These are phyloP conservation scores for Herpailurus yagouaroundi DNA, from an alignment of 2,113 vertebrate genomes.

Conservation along the genomic window DNA sequence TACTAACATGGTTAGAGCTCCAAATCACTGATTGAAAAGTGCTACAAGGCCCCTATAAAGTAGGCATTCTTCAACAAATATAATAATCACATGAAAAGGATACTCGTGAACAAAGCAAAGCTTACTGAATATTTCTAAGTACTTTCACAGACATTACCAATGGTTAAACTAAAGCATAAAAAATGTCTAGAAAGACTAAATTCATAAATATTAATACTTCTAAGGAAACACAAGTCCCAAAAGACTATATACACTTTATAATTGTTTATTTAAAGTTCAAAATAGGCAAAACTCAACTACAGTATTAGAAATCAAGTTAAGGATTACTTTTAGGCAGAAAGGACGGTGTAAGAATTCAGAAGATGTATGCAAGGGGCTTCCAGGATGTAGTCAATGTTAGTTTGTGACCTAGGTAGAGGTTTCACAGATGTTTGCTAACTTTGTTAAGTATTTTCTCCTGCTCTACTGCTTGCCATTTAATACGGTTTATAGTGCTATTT, in stretches of 20 bases:
- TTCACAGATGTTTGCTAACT: not conserved
- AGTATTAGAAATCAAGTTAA: conserved; percentile 36
- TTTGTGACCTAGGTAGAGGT: not conserved
- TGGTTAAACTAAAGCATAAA: not conserved
- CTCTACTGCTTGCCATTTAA: not conserved
- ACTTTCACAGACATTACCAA: conserved; percentile 1
- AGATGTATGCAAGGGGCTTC: not conserved
- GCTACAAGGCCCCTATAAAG: not conserved
- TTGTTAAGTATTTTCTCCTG: not conserved
- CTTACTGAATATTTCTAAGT: not conserved
- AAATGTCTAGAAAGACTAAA: conserved; percentile 3
- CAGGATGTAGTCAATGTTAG: not conserved
- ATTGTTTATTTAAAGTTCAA: not conserved
- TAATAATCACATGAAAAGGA: not conserved
- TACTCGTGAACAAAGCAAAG: not conserved
- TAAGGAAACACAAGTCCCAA: conserved; percentile 1
- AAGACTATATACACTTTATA: not conserved
- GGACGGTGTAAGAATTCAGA: not conserved
- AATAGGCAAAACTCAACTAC: not conserved
- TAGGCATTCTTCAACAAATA: not conserved
- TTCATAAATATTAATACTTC: not conserved
- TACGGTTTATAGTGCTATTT: not conserved
- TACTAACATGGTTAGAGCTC: not conserved
- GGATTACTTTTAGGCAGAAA: not conserved
- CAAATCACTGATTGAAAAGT: not conserved